Percentiles rank a stretch among this genome's conserved stretches.
Conservation (phyloP, 2,888 invertebrate genomes). For the Oscheius sp. region DNA sequence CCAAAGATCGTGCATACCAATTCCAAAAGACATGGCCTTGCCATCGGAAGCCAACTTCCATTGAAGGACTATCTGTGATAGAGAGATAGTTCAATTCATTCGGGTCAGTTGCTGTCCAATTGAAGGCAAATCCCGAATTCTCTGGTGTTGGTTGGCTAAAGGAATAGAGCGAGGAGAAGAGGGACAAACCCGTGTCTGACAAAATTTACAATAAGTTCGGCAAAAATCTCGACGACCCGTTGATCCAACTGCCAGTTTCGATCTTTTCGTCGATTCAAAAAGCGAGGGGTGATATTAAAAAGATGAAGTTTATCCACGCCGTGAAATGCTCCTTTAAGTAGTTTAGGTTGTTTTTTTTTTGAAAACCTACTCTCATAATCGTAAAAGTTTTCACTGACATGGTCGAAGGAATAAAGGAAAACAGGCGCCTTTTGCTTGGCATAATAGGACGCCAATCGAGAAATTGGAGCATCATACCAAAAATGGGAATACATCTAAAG, state of each 20-base stretch:
- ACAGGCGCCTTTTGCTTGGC: slow-evolving; percentile 62
- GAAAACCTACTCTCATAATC: slow-evolving; percentile 61
- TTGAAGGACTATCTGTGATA: slow-evolving; percentile 67
- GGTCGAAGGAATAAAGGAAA: slow-evolving; percentile 70
- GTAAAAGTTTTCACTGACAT: slow-evolving; percentile 69
- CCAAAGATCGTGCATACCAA: slow-evolving; percentile 66
- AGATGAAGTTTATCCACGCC: slow-evolving; percentile 69
- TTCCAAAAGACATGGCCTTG: slow-evolving; percentile 70
- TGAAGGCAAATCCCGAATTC: slow-evolving; percentile 63
- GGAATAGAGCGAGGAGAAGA: too few relatives aligned
- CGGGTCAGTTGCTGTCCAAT: slow-evolving; percentile 65
- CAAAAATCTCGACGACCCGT: slow-evolving; percentile 69
- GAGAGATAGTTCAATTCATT: slow-evolving; percentile 65
- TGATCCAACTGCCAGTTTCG: slow-evolving; percentile 70
- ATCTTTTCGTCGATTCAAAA: slow-evolving; percentile 64
- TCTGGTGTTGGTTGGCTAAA: slow-evolving; percentile 68
- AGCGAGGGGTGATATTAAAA: slow-evolving; percentile 68
- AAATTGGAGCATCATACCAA: slow-evolving; percentile 70
- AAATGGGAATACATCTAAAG: slow-evolving; percentile 70
- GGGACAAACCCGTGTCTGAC: slow-evolving; percentile 61
- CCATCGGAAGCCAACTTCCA: slow-evolving; percentile 68
- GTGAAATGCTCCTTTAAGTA: slow-evolving; percentile 69
- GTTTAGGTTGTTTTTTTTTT: neutral
- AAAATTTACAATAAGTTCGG: slow-evolving; percentile 69
- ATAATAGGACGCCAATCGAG: slow-evolving; percentile 66